Evolutionary conservation across 2,113 vertebrate genomes (phyloP).

Genomic region (Struthio camelus): DNA sequence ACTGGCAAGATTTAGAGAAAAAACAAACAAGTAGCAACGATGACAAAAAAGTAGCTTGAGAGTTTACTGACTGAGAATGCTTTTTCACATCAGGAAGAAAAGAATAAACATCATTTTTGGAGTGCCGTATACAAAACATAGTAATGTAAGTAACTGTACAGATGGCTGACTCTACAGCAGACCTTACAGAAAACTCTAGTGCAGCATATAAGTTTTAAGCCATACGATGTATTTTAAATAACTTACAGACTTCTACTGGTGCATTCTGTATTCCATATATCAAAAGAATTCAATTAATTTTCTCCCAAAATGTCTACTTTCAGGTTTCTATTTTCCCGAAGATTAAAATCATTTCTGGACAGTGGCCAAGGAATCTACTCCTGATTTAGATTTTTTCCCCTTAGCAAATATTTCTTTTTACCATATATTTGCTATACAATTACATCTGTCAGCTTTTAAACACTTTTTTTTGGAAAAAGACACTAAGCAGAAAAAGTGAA

Average conservation of each 20-base stretch:
- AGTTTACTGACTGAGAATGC: conserved; percentile 40
- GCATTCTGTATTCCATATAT: neutral
- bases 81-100: conserved; percentile 40
- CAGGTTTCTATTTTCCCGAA: neutral
- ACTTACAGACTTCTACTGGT: neutral
- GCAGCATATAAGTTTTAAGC: neutral
- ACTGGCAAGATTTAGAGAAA: conserved; percentile 27
- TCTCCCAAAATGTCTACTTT: neutral
- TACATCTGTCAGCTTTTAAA: neutral
- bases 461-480: neutral
- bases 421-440: neutral
- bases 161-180: neutral
- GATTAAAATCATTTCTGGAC: neutral
- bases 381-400: neutral
- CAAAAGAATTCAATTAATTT: neutral
- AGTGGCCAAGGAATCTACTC: neutral
- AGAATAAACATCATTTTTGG: conserved; percentile 29
- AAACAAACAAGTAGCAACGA: neutral
- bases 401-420: neutral
- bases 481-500: neutral
- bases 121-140: neutral
- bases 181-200: neutral
- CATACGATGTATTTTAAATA: neutral
- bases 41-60: conserved; percentile 32
- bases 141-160: neutral